phyloP scores from a whole-genome alignment of 2,797 vertebrate species.

The Notoglanidium macrostoma region DNA sequence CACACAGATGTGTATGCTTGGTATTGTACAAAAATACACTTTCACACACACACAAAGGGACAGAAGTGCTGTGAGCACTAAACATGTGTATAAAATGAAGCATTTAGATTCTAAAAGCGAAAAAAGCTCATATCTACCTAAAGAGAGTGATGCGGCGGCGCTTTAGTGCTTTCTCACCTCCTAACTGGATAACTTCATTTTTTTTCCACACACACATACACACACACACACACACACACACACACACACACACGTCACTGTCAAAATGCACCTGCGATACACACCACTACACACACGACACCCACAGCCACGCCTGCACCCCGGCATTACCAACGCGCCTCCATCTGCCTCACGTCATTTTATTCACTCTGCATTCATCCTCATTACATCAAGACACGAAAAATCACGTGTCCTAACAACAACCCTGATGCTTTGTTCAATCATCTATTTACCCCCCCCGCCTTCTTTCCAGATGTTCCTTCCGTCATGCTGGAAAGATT shows the following conservation, averaged over 20 bases:
- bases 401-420: neutral
- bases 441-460: neutral
- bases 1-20: neutral
- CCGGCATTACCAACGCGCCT: neutral
- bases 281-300: neutral
- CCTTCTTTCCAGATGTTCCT: conserved; percentile 21
- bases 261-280: neutral
- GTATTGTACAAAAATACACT: neutral
- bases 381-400: conserved; percentile 16
- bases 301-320: neutral
- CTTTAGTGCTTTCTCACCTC: neutral
- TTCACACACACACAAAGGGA: neutral
- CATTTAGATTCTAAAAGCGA: neutral
- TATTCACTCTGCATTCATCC: neutral
- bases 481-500: conserved; percentile 14
- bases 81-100: neutral
- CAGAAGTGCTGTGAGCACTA: neutral
- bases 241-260: neutral
- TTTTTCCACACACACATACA: neutral
- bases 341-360: conserved; percentile 26
- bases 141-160: neutral
- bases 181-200: neutral
- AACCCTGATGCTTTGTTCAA: conserved; percentile 4
- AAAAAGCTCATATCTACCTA: neutral
- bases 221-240: neutral